Percentiles rank a stretch among this genome's conserved stretches.
phyloP scores from a whole-genome alignment of 2,113 vertebrate species.

The Podarcis muralis region DNA sequence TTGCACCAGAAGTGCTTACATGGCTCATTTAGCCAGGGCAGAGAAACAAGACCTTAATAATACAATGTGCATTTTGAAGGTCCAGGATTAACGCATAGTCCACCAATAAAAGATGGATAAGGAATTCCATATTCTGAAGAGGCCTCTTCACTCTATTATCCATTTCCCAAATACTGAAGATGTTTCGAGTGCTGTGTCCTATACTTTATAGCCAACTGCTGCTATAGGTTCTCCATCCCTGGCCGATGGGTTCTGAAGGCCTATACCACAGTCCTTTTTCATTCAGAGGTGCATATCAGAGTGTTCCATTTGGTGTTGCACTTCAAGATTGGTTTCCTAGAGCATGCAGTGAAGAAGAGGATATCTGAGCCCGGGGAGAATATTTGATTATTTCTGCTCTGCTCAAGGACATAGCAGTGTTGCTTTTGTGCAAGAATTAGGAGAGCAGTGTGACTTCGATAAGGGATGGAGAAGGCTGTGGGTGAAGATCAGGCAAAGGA shows the following conservation, averaged over 20 bases:
- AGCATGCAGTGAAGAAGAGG: no score
- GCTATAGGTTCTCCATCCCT: background rate
- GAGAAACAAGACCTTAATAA: conserved; percentile 14
- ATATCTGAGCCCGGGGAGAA: background rate
- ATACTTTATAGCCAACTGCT: conserved; percentile 50
- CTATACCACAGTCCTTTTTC: background rate
- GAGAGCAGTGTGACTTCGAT: background rate
- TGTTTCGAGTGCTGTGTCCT: conserved; percentile 42
- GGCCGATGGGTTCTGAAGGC: background rate
- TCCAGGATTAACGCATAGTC: background rate
- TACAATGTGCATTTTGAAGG: background rate
- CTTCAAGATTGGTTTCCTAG: background rate
- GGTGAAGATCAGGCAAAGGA: background rate
- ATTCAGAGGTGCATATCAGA: background rate
- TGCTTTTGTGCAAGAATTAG: background rate
- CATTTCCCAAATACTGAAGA: conserved; percentile 46
- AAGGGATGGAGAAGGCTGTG: background rate
- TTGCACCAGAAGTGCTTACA: conserved; percentile 43
- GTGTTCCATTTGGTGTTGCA: background rate
- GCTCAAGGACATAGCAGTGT: background rate
- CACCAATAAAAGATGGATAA: background rate
- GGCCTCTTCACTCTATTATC: conserved; percentile 32
- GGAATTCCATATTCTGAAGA: background rate
- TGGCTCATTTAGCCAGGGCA: conserved; percentile 25
- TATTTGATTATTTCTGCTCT: background rate